These are phyloP conservation scores for Brevimyrus niger DNA, from an alignment of 2,113 vertebrate species.

Conservation along the genomic window DNA sequence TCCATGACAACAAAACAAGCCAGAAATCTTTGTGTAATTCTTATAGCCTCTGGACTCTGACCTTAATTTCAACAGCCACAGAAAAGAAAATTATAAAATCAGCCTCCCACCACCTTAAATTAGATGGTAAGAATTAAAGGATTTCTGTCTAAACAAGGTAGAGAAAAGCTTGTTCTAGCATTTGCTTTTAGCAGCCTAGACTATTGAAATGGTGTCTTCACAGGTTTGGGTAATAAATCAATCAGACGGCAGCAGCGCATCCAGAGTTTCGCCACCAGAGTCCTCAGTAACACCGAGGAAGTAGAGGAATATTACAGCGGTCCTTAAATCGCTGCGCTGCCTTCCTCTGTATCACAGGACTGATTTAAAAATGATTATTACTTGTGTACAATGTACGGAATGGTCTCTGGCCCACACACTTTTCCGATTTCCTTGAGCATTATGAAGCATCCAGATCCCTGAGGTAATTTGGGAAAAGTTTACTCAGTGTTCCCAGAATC, in stretches of 20 bases:
- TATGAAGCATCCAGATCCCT: neutral
- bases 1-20: neutral
- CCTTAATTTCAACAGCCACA: neutral
- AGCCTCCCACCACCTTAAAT: neutral
- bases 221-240: neutral
- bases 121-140: neutral
- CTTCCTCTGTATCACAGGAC: neutral
- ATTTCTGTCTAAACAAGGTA: neutral
- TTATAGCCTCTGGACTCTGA: neutral
- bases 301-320: neutral
- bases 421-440: neutral
- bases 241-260: neutral
- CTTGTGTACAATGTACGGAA: neutral
- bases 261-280: neutral
- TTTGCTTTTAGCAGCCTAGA: neutral
- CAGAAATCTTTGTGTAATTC: neutral
- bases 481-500: neutral
- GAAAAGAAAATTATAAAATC: neutral
- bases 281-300: neutral
- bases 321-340: neutral
- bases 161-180: neutral
- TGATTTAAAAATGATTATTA: neutral
- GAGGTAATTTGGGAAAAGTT: neutral
- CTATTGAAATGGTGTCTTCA: neutral
- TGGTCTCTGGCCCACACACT: neutral